A percentile compares a stretch with the other conserved stretches of the same genome.
Evolutionary conservation across 1,140 invertebrate genomes (phyloP).

Genomic region (Lutraria rhynchaena): DNA sequence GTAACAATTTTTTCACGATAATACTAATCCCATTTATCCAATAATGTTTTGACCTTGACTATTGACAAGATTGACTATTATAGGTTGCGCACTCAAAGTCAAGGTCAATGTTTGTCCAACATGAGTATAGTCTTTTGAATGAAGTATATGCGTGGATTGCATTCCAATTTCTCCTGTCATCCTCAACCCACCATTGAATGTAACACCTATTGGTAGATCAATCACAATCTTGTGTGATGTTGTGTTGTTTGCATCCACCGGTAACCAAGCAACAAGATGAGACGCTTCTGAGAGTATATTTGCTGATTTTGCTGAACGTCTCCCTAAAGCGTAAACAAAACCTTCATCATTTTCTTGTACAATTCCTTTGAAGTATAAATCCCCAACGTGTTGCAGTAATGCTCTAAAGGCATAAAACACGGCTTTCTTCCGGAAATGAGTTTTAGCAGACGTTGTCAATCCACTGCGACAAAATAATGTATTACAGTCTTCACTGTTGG

Average conservation of each 20-base stretch:
- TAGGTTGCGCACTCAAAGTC: neutral
- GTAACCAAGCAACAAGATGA: slow-evolving; percentile 69
- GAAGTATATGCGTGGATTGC: neutral
- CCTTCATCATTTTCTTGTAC: slow-evolving; percentile 61
- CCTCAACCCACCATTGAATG: slow-evolving; percentile 5
- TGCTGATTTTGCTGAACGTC: neutral
- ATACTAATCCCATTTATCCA: too few species aligned
- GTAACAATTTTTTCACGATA: too few species aligned
- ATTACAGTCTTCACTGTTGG: slow-evolving; percentile 62
- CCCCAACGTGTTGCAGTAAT: slow-evolving; percentile 59
- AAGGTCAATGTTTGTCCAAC: neutral
- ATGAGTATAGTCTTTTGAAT: neutral
- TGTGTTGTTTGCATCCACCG: slow-evolving; percentile 52
- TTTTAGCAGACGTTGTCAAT: slow-evolving; percentile 59
- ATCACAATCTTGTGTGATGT: slow-evolving; percentile 13
- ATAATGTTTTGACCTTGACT: too few species aligned
- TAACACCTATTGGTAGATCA: neutral
- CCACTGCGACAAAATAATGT: slow-evolving; percentile 71
- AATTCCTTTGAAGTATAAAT: slow-evolving; percentile 58
- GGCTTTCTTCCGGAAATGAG: slow-evolving; percentile 66
- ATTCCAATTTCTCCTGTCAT: neutral
- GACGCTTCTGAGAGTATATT: slow-evolving; percentile 18
- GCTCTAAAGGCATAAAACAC: slow-evolving; percentile 63
- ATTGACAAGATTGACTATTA: neutral
- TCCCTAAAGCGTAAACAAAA: slow-evolving; percentile 65